Evolutionary conservation across 2,797 vertebrate genomes (phyloP).

Genomic region (Spea hammondii): DNA sequence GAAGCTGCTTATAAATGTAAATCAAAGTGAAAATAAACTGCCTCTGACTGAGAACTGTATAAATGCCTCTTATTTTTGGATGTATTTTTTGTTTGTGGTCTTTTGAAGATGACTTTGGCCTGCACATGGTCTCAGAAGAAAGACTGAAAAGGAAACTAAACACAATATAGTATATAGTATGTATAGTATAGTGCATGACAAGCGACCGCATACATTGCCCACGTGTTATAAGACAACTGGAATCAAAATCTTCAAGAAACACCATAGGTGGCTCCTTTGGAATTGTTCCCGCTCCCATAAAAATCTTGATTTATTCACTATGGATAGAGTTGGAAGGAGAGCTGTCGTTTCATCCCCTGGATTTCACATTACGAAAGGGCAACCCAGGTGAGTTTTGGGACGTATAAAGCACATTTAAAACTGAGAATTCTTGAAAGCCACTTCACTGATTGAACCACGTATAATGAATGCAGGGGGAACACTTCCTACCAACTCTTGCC

Average conservation of each 20-base stretch:
- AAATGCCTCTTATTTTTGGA: slow-evolving; percentile 47
- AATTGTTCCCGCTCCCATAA: too few relatives aligned
- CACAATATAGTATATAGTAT: not conserved
- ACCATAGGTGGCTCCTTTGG: too few relatives aligned
- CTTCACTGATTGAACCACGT: too few relatives aligned
- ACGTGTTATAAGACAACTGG: not conserved
- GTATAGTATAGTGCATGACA: not conserved
- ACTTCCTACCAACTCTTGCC: too few relatives aligned
- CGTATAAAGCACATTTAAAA: too few relatives aligned
- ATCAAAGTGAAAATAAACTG: slow-evolving; percentile 86
- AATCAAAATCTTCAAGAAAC: not conserved
- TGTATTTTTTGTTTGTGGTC: slow-evolving; percentile 9
- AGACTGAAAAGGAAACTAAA: not conserved
- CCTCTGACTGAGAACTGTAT: slow-evolving; percentile 69
- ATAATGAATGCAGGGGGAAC: too few relatives aligned
- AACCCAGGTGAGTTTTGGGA: too few relatives aligned
- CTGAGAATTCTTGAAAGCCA: too few relatives aligned
- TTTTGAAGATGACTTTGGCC: not conserved
- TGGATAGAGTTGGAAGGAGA: too few relatives aligned
- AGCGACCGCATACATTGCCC: not conserved
- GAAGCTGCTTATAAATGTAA: slow-evolving; percentile 93
- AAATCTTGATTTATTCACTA: too few relatives aligned
- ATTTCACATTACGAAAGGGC: too few relatives aligned
- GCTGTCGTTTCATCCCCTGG: too few relatives aligned
- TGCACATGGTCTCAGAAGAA: not conserved